phyloP scores from a whole-genome alignment of 2,113 vertebrate genomes.

The Osmerus mordax region DNA sequence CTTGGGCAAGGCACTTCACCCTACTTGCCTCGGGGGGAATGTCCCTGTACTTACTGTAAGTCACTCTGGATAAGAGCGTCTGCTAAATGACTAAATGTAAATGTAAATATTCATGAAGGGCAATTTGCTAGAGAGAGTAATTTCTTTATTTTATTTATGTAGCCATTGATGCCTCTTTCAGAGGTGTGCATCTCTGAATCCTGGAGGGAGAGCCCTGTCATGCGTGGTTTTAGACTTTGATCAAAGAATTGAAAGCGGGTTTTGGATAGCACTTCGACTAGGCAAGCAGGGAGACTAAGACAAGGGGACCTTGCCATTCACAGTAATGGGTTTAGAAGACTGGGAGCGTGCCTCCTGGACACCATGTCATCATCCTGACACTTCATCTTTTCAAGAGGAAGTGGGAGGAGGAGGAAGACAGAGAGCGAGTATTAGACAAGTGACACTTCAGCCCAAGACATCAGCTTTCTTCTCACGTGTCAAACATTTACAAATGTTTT shows the following conservation, averaged over 20 bases:
- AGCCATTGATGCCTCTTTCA: constrained; percentile 61
- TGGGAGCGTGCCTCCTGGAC: constrained; percentile 57
- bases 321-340: constrained; percentile 65
- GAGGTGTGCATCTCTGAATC: constrained; percentile 52
- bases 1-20: too few species aligned
- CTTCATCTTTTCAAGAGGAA: constrained; percentile 38
- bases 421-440: constrained; percentile 42
- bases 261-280: constrained; percentile 60
- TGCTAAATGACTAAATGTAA: too few species aligned
- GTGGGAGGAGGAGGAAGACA: constrained; percentile 24
- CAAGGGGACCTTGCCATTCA: constrained; percentile 60
- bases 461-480: constrained; percentile 21
- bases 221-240: constrained; percentile 65
- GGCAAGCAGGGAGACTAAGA: constrained; percentile 45
- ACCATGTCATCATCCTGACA: constrained; percentile 60
- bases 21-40: too few species aligned
- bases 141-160: constrained; percentile 56
- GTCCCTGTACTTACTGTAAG: too few species aligned
- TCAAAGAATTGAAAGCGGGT: constrained; percentile 68
- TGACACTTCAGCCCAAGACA: constrained; percentile 23
- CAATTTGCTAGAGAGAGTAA: constrained; percentile 73
- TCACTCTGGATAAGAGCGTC: too few species aligned
- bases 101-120: constrained; percentile 56
- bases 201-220: constrained; percentile 63
- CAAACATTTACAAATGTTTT: constrained; percentile 8